Base-by-base conservation (phyloP, 2,113 vertebrate genomes). In the Tonatia bakeri region DNA sequence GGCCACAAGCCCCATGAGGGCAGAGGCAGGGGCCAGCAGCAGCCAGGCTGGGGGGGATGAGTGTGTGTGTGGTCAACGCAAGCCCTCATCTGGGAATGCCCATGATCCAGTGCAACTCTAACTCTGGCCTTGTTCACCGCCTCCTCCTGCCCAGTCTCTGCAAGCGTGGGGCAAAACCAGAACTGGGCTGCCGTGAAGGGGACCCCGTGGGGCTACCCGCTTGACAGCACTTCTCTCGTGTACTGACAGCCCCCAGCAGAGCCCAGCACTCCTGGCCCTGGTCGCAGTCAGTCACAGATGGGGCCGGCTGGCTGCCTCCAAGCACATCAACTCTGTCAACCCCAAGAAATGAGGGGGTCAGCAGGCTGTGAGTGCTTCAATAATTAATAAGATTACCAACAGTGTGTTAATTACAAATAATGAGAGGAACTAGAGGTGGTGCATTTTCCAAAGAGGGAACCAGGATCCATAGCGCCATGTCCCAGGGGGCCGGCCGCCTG, bases 361-460 rank as follows among this genome's bases (percentile, higher is more conserved):
- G 17, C 59, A 95, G 86, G 81, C 79, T 7, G 1, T 19, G 0
- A 95, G 76, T 56, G 87, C 75, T 96, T 95, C 93, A 95, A 95
- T 96, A 97, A 96, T 96, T 94, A 97, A 91, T 97, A 97, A 96
- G 95, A 98, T 97, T 97, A 96, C 94, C 95, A 98, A 96, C 80
- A 85, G 96, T 33, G 38, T 93, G 92, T 97, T 96, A 92, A 96
- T 97, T 98, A 97, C 96, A 98, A 98, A 97, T 77, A 90, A 86
- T 0, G 65, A 36, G 76, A 90, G 93, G 94, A 96, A 95, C 95
- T 45, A 54, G 43, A 96, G 95, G 79, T 47, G 94, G 67, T 73
- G 87, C 54, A 17, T 69, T 83, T 95, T 97, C 95, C 94, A 96
- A 87, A 93, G 0, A 5, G 93, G 87, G 73, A 90, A 82, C 79